These are phyloP conservation scores for Tetheella fluctuosa DNA, from an alignment of 2,888 invertebrate species.

Conservation along the genomic window DNA sequence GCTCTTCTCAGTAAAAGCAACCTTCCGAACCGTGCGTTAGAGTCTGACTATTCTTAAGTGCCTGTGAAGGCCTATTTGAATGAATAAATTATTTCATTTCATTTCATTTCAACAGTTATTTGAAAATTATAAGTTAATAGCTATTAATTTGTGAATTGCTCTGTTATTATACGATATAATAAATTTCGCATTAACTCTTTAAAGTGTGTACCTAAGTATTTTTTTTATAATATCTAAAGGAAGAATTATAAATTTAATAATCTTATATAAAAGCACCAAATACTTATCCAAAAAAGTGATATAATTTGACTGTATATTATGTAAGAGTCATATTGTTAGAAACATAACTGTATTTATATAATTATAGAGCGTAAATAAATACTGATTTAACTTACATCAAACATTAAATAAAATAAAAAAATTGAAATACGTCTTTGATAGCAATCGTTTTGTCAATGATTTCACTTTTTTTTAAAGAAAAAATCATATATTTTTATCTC, in stretches of 20 bases:
- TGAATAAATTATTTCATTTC: no score
- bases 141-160: conserved; percentile 9
- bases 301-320: not conserved
- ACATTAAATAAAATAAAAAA: not conserved
- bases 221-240: not conserved
- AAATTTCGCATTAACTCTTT: not conserved
- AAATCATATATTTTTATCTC: not conserved
- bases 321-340: no score
- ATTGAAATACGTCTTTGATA: no score
- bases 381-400: not conserved
- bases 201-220: not conserved
- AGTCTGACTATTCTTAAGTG: no score
- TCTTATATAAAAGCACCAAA: no score
- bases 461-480: not conserved
- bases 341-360: no score
- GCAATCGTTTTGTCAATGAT: not conserved
- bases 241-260: no score
- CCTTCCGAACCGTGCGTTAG: no score
- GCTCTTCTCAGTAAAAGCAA: no score
- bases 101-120: not conserved
- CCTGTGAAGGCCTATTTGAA: no score
- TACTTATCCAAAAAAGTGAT: no score
- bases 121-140: conserved; percentile 12
- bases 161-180: conserved; percentile 14
- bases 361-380: no score